Evolutionary conservation across 2,888 invertebrate species (phyloP).

Genomic region (Tineola bisselliella): DNA sequence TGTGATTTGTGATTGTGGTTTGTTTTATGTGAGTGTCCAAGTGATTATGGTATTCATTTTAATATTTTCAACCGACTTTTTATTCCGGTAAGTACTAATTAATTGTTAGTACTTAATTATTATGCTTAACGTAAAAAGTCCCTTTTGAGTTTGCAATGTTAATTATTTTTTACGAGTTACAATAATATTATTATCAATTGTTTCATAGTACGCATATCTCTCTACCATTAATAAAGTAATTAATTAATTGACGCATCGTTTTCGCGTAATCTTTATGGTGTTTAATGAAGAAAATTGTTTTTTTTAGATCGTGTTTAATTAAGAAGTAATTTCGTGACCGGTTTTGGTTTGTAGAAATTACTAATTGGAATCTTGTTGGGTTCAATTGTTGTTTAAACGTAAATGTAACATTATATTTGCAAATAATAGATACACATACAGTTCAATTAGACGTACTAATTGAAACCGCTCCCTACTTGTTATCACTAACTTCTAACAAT

Average conservation of each 20-base stretch:
- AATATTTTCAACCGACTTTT: background rate
- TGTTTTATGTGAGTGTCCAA: background rate
- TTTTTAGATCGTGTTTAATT: background rate
- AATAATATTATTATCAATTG: constrained; percentile 6
- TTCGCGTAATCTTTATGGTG: background rate
- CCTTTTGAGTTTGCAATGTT: background rate
- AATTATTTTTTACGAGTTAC: constrained; percentile 2
- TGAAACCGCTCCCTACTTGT: background rate
- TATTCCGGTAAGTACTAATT: background rate
- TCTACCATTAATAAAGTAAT: background rate
- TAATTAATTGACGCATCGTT: background rate
- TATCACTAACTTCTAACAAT: background rate
- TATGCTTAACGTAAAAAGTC: background rate
- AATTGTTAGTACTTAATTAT: background rate
- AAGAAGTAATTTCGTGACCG: background rate
- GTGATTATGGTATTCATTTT: background rate
- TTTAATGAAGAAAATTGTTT: background rate
- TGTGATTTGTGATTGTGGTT: background rate
- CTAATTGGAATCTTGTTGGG: background rate
- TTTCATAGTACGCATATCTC: background rate
- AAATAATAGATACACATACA: background rate
- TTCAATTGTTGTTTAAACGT: background rate
- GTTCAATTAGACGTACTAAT: background rate
- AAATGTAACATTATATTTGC: background rate
- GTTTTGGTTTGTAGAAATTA: background rate